Base-by-base conservation (phyloP, 2,113 vertebrate genomes). In the Crotalus viridis region DNA sequence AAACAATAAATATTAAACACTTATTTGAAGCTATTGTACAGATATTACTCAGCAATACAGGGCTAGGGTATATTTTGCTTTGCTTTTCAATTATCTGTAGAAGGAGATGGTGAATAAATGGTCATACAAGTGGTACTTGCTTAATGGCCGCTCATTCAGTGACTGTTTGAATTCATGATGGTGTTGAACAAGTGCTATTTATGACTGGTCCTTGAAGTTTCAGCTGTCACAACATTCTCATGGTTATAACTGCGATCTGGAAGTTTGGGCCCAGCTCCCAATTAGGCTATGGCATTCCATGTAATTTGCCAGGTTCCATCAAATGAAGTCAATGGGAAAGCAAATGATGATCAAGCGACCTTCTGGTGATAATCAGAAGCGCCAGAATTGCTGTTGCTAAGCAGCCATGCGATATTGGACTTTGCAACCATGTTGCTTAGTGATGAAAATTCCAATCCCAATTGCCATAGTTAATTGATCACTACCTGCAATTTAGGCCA, bases 31-130 rank as follows among this genome's bases (percentile, higher is more conserved):
- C 54, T 61, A 57, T 21, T 61, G 12, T 46, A 51, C 26, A 51
- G 81, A 28, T 56, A 91, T 12, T 46, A 87, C 33, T 61, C 26
- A 59, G 39, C 55, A 91, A 61, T 51, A 28, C 55, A 48, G 57
- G 81, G 26, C 59, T 91, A 46, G 64, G 43, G 28, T 46, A 87
- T 52, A 91, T 85, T 57, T 91, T 87, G 81, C 19, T 85, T 56
- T 85, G 39, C 21, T 91, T 59, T 87, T 61, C 43, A 91, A 28
- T 87, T 57, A 87, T 87, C 85, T 87, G 74, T 52, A 51, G 52
- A 86, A 91, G 85, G 64, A 57, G 55, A 91, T 91, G 85, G 56
- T 51, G 85, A 91, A n/a, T 24, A 85, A 91, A 5, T 61, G 19
- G 17, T 64, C 46, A 87, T 91, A 81, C 17, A 43, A 17, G 74